These are phyloP conservation scores for Epicampocera succincta DNA, from an alignment of 2,888 invertebrate genomes.

Conservation along the genomic window DNA sequence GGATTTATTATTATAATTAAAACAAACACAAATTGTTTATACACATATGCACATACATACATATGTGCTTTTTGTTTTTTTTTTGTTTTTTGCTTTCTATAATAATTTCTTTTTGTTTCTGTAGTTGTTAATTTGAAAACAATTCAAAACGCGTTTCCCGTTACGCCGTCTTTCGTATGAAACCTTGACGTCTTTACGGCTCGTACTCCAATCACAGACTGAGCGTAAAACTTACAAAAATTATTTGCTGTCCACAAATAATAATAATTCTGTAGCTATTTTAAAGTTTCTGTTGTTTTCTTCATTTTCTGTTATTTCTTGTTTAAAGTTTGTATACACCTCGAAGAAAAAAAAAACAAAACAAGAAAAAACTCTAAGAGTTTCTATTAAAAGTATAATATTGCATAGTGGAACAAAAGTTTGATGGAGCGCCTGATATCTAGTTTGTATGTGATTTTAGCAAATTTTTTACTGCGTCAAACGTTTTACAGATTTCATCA, in stretches of 20 bases:
- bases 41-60: too few species aligned
- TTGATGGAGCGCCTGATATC: neutral
- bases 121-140: constrained; percentile 47
- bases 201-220: constrained; percentile 69
- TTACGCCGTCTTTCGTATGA: constrained; percentile 53
- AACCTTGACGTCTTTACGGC: constrained; percentile 67
- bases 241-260: constrained; percentile 57
- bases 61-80: neutral
- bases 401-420: constrained; percentile 43
- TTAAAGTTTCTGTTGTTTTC: constrained; percentile 58
- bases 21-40: constrained; percentile 65
- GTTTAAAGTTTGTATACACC: constrained; percentile 53
- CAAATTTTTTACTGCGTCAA: too few species aligned
- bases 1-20: constrained; percentile 63
- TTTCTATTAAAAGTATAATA: constrained; percentile 60
- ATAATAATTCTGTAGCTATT: constrained; percentile 64
- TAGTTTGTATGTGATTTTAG: neutral
- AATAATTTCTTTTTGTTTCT: constrained; percentile 23
- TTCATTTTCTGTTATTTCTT: constrained; percentile 56
- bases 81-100: constrained; percentile 17
- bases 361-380: constrained; percentile 49
- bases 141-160: constrained; percentile 60
- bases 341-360: constrained; percentile 24
- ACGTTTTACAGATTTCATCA: too few species aligned
- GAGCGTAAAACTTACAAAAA: constrained; percentile 60